phyloP scores from a whole-genome alignment of 2,888 invertebrate genomes.

The Shargacucullia verbasci region DNA sequence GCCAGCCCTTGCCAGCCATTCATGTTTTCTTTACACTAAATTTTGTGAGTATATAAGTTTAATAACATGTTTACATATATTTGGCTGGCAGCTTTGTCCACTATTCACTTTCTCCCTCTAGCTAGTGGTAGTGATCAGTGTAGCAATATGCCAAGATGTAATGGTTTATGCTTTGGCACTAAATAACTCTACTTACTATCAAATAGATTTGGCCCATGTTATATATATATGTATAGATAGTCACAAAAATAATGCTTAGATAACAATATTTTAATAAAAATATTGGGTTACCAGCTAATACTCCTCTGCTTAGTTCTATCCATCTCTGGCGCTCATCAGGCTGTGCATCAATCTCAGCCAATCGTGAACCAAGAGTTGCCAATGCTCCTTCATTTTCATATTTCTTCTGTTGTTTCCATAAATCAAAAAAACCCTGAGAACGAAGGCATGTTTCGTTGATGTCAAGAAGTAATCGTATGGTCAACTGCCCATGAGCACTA shows the following conservation, averaged over 20 bases:
- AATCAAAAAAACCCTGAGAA: constrained; percentile 97
- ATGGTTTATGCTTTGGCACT: constrained; percentile 20
- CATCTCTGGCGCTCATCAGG: constrained; percentile 88
- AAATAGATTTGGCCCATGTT: not conserved
- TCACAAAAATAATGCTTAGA: not conserved
- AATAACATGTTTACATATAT: constrained; percentile 29
- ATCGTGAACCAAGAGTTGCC: constrained; percentile 90
- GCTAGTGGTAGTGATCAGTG: constrained; percentile 16
- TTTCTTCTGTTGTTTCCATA: constrained; percentile 95
- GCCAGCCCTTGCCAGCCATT: constrained; percentile 18
- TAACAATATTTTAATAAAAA: not conserved
- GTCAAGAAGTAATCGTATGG: constrained; percentile 96
- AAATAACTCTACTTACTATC: constrained; percentile 12
- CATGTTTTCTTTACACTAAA: constrained; percentile 2
- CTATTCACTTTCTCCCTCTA: not conserved
- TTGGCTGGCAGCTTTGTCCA: constrained; percentile 23
- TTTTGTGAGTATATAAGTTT: constrained; percentile 28
- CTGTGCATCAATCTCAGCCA: constrained; percentile 92
- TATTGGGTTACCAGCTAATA: constrained; percentile 88
- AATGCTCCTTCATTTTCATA: constrained; percentile 96
- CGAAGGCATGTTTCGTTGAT: constrained; percentile 97
- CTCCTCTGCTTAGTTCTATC: constrained; percentile 91
- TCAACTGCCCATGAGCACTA: constrained; percentile 94
- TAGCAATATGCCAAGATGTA: constrained; percentile 19
- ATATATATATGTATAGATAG: not conserved